Evolutionary conservation across 2,888 invertebrate genomes (phyloP), one percentile per base, ranked within the genome.

Genomic region (Drosophila conformis): DNA sequence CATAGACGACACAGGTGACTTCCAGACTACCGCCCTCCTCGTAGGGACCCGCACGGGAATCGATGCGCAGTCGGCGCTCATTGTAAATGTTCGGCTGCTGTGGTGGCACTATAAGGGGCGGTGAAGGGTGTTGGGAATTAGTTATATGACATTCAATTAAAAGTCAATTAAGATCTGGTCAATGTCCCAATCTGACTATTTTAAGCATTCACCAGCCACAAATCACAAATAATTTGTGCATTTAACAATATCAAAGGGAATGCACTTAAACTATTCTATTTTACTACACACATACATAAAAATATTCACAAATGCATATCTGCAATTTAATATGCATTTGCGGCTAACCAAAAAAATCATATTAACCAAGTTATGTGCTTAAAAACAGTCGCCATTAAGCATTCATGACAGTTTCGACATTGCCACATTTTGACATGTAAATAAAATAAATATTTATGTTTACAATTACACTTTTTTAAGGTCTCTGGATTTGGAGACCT

Each of bases 81-180:
- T 96, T 95, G 85, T 96, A 94, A 87, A 96, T 96, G 73, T 94
- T 95, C 51, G 96, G 96, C 87, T 94, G 95, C 82, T 95, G 94
- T 3, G 96, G 96, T 54, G 96, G 96, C 72, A 96, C 96, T 96
- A 94, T 18, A 49, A 35, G 40, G 40, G 46, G 67, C 54, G 46
- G 21, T 48, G 46, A 27, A 59, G 21, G 4, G n/a, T 13, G n/a
- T n/a, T 21, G 15, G 2, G 56, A 61, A 56, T 64, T 64, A 71
- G 48, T 42, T 66, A 46, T 51, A 53, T 42, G 46, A 35, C 42
- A 51, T 29, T 21, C 40, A 69, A 49, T 65, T 38, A 46, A 36
- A 54, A 56, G 53, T 63, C 48, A 75, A 63, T 70, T 65, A 52
- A 10, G 42, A 10, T 25, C 7, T 27, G 52, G 13, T 25, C 58